These are phyloP conservation scores for Drosophila lowei DNA, from an alignment of 1,140 invertebrate species.

Conservation along the genomic window DNA sequence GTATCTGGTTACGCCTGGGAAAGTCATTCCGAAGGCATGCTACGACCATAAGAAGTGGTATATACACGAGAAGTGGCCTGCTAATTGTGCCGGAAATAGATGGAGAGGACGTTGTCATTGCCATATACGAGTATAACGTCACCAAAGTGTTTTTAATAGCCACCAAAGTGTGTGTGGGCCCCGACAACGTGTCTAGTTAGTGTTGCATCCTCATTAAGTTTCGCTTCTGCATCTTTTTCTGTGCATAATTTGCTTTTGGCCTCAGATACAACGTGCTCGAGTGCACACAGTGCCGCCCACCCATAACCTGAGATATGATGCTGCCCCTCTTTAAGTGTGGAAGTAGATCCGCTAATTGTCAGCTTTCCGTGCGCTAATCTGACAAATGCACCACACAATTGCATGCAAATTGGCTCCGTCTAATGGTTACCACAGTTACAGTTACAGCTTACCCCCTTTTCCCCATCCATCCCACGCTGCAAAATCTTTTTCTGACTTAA, in stretches of 20 bases:
- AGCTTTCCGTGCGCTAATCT: constrained; percentile 60
- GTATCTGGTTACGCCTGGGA: constrained; percentile 77
- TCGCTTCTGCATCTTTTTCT: constrained; percentile 15
- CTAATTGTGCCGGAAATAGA: constrained; percentile 79
- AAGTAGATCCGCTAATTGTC: constrained; percentile 80
- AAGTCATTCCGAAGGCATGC: background rate
- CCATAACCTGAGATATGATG: constrained; percentile 44
- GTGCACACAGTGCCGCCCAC: constrained; percentile 55
- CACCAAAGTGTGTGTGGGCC: constrained; percentile 64
- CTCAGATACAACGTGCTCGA: constrained; percentile 69
- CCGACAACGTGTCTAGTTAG: constrained; percentile 72
- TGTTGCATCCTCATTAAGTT: constrained; percentile 78
- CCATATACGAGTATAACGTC: constrained; percentile 31
- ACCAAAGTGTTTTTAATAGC: constrained; percentile 76
- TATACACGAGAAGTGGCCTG: constrained; percentile 12
- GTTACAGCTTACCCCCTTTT: constrained; percentile 2
- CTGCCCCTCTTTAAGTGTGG: constrained; percentile 15
- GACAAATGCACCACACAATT: constrained; percentile 55
- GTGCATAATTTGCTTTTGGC: constrained; percentile 69
- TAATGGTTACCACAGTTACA: constrained; percentile 39
- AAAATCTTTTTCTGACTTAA: constrained; percentile 49
- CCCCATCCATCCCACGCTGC: constrained; percentile 1
- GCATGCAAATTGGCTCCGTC: constrained; percentile 41
- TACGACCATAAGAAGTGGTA: background rate
- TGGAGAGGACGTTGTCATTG: constrained; percentile 38